Evolutionary conservation across 2,888 invertebrate species (phyloP).

Genomic region (Halocaridina rubra): DNA sequence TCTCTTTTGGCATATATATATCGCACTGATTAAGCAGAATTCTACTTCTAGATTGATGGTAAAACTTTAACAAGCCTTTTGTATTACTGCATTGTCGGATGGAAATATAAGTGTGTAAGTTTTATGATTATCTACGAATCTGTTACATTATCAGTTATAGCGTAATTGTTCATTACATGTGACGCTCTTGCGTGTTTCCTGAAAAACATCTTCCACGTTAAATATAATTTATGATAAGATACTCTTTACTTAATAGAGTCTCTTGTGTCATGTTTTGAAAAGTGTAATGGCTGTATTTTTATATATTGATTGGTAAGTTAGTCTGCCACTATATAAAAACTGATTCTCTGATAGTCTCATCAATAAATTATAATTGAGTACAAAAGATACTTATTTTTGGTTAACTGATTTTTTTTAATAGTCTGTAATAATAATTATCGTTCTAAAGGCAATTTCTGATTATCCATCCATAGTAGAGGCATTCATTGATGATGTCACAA

Average conservation of each 20-base stretch:
- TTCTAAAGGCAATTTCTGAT: neutral
- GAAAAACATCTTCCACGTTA: too few species aligned
- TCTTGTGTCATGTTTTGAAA: too few species aligned
- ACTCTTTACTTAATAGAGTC: too few species aligned
- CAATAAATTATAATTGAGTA: neutral
- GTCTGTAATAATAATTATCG: too few species aligned
- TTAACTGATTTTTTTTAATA: neutral
- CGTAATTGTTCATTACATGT: too few species aligned
- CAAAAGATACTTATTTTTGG: neutral
- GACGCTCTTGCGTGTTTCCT: too few species aligned
- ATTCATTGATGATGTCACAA: constrained; percentile 14
- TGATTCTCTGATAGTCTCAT: neutral
- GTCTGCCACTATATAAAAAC: neutral
- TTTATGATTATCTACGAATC: too few species aligned
- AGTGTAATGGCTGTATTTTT: neutral
- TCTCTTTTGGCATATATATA: neutral
- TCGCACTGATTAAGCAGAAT: too few species aligned
- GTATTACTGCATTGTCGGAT: neutral
- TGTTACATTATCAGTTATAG: too few species aligned
- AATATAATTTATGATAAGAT: too few species aligned
- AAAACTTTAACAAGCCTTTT: neutral
- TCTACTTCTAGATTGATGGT: too few species aligned
- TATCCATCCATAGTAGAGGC: neutral
- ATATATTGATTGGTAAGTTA: neutral
- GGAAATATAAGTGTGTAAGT: too few species aligned